Evolutionary conservation across 2,888 invertebrate species (phyloP).

Genomic region (Leucophora obtusa): DNA sequence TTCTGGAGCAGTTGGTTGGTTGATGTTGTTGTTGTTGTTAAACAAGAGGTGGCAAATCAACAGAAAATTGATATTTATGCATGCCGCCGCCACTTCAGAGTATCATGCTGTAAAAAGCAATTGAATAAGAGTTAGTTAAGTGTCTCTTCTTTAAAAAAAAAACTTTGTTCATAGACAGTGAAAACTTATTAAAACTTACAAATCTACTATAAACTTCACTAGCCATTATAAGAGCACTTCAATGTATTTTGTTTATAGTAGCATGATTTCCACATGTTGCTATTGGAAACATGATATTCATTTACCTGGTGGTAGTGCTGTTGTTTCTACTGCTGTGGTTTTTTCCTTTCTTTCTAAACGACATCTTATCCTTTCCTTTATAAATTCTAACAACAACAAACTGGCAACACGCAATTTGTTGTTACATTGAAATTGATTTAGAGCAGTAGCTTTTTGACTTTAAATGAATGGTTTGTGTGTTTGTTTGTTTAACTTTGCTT

Average conservation of each 20-base stretch:
- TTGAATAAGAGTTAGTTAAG: constrained; percentile 42
- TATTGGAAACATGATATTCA: constrained; percentile 59
- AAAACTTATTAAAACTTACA: too few relatives aligned
- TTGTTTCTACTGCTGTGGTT: constrained; percentile 45
- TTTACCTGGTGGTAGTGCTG: constrained; percentile 49
- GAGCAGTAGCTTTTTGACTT: constrained; percentile 38
- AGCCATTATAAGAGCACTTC: too few relatives aligned
- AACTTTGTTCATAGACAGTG: too few relatives aligned
- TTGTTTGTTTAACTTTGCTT: constrained; percentile 63
- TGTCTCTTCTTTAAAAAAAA: constrained; percentile 50
- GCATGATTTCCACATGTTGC: not conserved
- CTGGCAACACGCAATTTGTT: constrained; percentile 63
- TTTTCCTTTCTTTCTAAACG: constrained; percentile 24
- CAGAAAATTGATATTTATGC: constrained; percentile 64
- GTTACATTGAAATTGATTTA: constrained; percentile 61
- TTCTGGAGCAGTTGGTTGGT: constrained; percentile 52
- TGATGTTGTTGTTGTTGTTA: not conserved
- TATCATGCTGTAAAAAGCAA: constrained; percentile 17
- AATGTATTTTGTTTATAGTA: too few relatives aligned
- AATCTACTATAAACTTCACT: too few relatives aligned
- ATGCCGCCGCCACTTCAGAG: constrained; percentile 63
- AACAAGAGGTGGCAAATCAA: constrained; percentile 65
- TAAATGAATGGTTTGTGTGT: constrained; percentile 60
- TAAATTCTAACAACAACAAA: constrained; percentile 44
- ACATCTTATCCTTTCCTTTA: constrained; percentile 51